Conservation (phyloP, 1,140 invertebrate species). For the Zeugodacus cucurbitae region DNA sequence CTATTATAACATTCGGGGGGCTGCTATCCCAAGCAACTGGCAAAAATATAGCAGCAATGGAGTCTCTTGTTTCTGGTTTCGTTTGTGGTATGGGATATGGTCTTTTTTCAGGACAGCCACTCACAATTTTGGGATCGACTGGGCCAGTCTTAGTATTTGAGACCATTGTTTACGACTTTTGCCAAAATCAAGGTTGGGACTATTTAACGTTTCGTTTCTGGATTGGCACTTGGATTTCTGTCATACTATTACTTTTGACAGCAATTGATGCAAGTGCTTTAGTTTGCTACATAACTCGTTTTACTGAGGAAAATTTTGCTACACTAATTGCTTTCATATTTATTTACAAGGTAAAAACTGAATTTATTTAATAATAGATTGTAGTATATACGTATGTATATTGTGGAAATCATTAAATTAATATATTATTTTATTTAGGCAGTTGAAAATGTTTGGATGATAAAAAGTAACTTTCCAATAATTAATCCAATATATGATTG, state of each 20-base stretch:
- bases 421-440: constrained; percentile 69
- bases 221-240: constrained; percentile 93
- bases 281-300: constrained; percentile 99
- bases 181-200: constrained; percentile 84
- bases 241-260: constrained; percentile 89
- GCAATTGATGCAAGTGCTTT: constrained; percentile 96
- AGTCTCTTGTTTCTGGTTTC: constrained; percentile 95
- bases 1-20: constrained; percentile 77
- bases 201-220: constrained; percentile 95
- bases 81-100: constrained; percentile 96
- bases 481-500: constrained; percentile 74
- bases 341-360: constrained; percentile 88
- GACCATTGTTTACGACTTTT: constrained; percentile 96
- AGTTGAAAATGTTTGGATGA: constrained; percentile 85
- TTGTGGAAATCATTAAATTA: neutral
- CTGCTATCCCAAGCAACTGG: constrained; percentile 94
- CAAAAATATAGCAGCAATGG: constrained; percentile 98
- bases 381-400: neutral
- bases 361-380: neutral
- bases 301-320: constrained; percentile 99
- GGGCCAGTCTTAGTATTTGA: constrained; percentile 99
- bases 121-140: constrained; percentile 97
- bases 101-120: constrained; percentile 96
- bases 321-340: constrained; percentile 99
- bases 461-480: constrained; percentile 84